These are phyloP conservation scores for Zaprionus inermis DNA, from an alignment of 1,140 invertebrate genomes.

Conservation along the genomic window DNA sequence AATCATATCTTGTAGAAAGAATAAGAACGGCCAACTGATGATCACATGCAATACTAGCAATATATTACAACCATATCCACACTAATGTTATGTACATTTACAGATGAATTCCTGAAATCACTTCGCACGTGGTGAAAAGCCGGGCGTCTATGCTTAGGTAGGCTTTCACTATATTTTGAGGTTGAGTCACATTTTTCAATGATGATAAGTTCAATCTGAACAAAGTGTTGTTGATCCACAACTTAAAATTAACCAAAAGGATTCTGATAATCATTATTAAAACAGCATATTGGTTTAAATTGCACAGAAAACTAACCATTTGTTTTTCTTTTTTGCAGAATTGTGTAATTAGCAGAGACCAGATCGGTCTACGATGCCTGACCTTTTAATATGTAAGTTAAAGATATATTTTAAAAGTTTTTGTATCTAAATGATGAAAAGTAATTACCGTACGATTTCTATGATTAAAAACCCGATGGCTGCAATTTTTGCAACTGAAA, in stretches of 20 bases:
- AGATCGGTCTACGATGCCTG: neutral
- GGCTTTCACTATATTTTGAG: neutral
- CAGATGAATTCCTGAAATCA: slow-evolving; percentile 3
- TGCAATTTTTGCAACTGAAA: slow-evolving; percentile 76
- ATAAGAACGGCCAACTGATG: slow-evolving; percentile 83
- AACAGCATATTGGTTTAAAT: neutral
- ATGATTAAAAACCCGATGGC: slow-evolving; percentile 68
- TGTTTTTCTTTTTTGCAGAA: slow-evolving; percentile 9
- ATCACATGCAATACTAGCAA: neutral
- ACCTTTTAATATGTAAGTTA: neutral
- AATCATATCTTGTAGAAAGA: slow-evolving; percentile 73
- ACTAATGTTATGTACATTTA: slow-evolving; percentile 2
- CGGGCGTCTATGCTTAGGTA: slow-evolving; percentile 20
- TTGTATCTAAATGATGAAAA: slow-evolving; percentile 49
- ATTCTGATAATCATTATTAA: slow-evolving; percentile 58
- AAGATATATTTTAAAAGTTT: neutral
- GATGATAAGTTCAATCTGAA: slow-evolving; percentile 82
- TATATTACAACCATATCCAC: neutral
- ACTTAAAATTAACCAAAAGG: slow-evolving; percentile 81
- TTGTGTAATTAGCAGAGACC: neutral
- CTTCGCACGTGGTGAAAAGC: slow-evolving; percentile 50
- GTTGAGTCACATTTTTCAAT: slow-evolving; percentile 17
- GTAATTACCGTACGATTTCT: slow-evolving; percentile 74
- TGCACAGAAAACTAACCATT: slow-evolving; percentile 31
- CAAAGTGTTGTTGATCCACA: slow-evolving; percentile 71